phyloP scores from a whole-genome alignment of 2,797 vertebrate species.

The Sebastes iracundus region DNA sequence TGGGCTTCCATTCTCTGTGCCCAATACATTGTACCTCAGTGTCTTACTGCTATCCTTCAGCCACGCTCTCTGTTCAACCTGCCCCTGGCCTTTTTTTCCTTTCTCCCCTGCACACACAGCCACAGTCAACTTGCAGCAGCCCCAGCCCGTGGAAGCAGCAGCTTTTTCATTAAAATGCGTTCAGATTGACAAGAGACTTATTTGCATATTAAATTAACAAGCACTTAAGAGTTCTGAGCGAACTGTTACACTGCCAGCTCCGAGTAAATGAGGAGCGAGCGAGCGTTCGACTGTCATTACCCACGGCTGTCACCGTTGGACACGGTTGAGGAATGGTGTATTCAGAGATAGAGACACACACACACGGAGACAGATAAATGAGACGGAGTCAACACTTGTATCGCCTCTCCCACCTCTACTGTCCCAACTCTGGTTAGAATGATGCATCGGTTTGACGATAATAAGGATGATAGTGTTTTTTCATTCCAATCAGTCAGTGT shows the following conservation, averaged over 20 bases:
- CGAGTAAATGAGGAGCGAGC: slow-evolving; percentile 60
- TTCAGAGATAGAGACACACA: slow-evolving; percentile 41
- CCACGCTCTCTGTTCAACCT: slow-evolving; percentile 27
- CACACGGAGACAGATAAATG: slow-evolving; percentile 34
- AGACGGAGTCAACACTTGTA: slow-evolving; percentile 31
- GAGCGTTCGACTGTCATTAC: slow-evolving; percentile 64
- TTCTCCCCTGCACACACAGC: neutral
- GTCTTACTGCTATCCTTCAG: slow-evolving; percentile 43
- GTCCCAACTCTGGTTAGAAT: neutral
- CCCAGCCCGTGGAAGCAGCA: slow-evolving; percentile 49
- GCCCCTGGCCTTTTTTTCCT: slow-evolving; percentile 2
- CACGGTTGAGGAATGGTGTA: slow-evolving; percentile 65
- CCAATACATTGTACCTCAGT: neutral
- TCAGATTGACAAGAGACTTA: slow-evolving; percentile 80
- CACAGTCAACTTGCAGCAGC: slow-evolving; percentile 27
- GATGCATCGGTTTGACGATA: neutral
- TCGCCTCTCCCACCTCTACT: neutral
- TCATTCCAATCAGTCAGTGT: slow-evolving; percentile 4
- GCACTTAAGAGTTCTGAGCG: slow-evolving; percentile 75
- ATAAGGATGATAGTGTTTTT: neutral
- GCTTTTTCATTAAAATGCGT: slow-evolving; percentile 78
- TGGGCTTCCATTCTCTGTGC: slow-evolving; percentile 9
- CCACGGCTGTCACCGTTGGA: slow-evolving; percentile 53
- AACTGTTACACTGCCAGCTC: slow-evolving; percentile 67
- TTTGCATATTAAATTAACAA: slow-evolving; percentile 86